Base-by-base conservation (phyloP, 1,140 invertebrate genomes). In the Drosophila triauraria region DNA sequence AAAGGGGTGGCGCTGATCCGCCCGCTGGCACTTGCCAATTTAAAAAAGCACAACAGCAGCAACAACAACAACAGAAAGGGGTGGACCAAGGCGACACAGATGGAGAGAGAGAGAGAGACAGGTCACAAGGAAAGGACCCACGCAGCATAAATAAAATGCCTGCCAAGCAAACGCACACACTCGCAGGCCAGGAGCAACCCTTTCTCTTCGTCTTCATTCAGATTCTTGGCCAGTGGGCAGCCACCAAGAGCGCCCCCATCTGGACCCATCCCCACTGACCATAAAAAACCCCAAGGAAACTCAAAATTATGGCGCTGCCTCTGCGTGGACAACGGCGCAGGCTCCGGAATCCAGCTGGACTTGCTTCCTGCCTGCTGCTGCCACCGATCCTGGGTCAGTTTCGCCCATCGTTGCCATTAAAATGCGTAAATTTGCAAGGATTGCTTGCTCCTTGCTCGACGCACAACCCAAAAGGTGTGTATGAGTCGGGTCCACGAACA, bases 1-100 rank as follows among this genome's bases (percentile, higher is more conserved):
- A 20, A 20, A 54, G 62, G 48, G 62, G 15, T 63, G 60, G 85
- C 68, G 84, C 75, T 71, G 84, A 80, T 82, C 80, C 82, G 84
- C 84, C 84, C 80, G 80, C 84, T 88, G 84, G 84, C 84, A 79
- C 84, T 87, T 88, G 84, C 84, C 84, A 87, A 87, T 87, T 87
- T 87, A 87, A 87, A 67, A 85, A 85, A 80, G 81, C 60, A 60
- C 62, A 60, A 68, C 38, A 67, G 53, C 50, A n/a, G n/a, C 54
- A 59, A 38, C 32, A 63, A 32, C 53, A 46, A 64, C 20, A 53
- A 40, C 40, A 59, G 60, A 40, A 25, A 42, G 42, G 46, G 32
- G 53, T 54, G 53, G 53, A 54, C 51, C 51, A 62, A 54, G 44
- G 62, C 10, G 6, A 12, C 13, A 38, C 13, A 9, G 32, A 48